These are phyloP conservation scores for Ianthella basta DNA, from an alignment of 37 sponge, comb jelly and placozoan genomes.

Conservation along the genomic window DNA sequence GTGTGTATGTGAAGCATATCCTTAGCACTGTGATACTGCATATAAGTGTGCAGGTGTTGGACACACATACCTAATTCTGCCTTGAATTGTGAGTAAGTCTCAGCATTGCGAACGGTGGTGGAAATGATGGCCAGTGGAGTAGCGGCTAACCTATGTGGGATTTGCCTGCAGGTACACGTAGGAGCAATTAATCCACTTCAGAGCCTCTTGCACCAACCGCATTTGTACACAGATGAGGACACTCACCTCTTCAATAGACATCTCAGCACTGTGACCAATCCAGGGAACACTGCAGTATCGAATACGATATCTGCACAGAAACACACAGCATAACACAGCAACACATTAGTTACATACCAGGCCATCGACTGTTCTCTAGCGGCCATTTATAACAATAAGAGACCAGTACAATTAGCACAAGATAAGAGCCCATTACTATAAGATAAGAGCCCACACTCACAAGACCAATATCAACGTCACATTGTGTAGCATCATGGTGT, in stretches of 20 bases:
- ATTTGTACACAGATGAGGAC: not conserved
- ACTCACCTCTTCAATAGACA: slow-evolving; percentile 47
- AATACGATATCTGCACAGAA: slow-evolving; percentile 70
- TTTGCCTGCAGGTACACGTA: not conserved
- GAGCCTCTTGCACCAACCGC: not conserved
- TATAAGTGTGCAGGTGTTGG: too few relatives aligned
- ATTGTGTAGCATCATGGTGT: too few relatives aligned
- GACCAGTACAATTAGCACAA: too few relatives aligned
- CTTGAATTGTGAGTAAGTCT: slow-evolving; percentile 54
- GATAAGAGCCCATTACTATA: too few relatives aligned
- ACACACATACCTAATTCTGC: slow-evolving; percentile 29
- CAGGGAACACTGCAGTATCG: slow-evolving; percentile 43
- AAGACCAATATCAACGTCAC: too few relatives aligned
- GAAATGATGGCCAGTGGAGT: slow-evolving; percentile 23
- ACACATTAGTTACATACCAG: too few relatives aligned
- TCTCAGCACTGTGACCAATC: slow-evolving; percentile 17
- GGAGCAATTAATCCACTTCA: not conserved
- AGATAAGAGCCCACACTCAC: too few relatives aligned
- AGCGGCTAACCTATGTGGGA: not conserved
- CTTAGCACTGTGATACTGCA: too few relatives aligned
- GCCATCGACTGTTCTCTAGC: too few relatives aligned
- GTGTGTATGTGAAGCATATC: too few relatives aligned
- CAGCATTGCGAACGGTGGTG: slow-evolving; percentile 56
- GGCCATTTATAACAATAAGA: too few relatives aligned
- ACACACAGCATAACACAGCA: not conserved